Conservation (phyloP, 2,888 invertebrate genomes). For the Trisateles emortualis region DNA sequence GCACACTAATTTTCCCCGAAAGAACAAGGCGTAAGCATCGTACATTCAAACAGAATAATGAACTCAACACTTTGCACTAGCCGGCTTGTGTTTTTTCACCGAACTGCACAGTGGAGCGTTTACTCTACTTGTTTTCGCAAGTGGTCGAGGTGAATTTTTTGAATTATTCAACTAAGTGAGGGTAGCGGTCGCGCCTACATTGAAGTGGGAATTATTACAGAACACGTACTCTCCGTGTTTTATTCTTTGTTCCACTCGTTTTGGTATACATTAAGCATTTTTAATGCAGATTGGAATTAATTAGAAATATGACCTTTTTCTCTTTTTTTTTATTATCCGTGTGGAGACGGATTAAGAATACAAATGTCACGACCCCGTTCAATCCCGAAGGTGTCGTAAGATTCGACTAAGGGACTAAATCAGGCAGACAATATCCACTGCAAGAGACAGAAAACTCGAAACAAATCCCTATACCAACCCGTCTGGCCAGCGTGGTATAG, state of each 20-base stretch:
- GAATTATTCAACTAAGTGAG: conserved; percentile 73
- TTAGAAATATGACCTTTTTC: neutral
- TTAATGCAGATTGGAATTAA: conserved; percentile 17
- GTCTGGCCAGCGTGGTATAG: too few relatives aligned
- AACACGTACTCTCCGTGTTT: conserved; percentile 32
- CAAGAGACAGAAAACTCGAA: too few relatives aligned
- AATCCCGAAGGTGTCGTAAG: too few relatives aligned
- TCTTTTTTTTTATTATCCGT: too few relatives aligned
- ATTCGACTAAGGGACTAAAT: too few relatives aligned
- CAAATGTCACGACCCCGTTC: too few relatives aligned
- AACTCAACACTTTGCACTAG: conserved; percentile 40
- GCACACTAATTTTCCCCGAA: conserved; percentile 35
- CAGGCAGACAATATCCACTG: too few relatives aligned
- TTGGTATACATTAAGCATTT: conserved; percentile 26
- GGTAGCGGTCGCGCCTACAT: conserved; percentile 53
- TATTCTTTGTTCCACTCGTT: conserved; percentile 23
- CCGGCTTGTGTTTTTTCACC: conserved; percentile 53
- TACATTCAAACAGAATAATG: conserved; percentile 51
- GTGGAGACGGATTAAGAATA: too few relatives aligned
- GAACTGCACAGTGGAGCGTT: conserved; percentile 56
- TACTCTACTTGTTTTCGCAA: conserved; percentile 63
- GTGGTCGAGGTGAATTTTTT: conserved; percentile 67
- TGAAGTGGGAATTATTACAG: conserved; percentile 46
- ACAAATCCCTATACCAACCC: too few relatives aligned
- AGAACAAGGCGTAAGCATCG: conserved; percentile 29